Conservation (phyloP, 2,797 vertebrate genomes). For the Molossus alvarezi region DNA sequence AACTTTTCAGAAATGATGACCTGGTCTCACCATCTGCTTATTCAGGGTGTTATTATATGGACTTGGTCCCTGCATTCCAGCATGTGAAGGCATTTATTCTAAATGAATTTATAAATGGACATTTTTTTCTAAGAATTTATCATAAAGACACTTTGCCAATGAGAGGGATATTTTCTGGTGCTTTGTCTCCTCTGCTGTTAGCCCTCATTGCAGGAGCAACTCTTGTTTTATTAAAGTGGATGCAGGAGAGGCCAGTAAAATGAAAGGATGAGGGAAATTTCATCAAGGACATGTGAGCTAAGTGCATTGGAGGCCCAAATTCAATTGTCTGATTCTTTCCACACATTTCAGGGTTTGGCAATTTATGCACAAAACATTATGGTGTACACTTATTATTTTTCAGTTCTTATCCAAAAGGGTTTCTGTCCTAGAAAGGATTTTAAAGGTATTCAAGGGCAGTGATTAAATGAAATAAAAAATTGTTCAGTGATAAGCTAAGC, state of each 20-base stretch:
- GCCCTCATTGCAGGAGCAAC: background rate
- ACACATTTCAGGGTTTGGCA: slow-evolving; percentile 29
- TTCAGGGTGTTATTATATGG: background rate
- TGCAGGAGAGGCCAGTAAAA: background rate
- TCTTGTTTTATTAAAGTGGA: slow-evolving; percentile 46
- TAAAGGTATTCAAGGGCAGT: slow-evolving; percentile 1
- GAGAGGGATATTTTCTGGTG: slow-evolving; percentile 39
- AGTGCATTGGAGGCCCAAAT: background rate
- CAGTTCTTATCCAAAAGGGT: background rate
- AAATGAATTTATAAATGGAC: slow-evolving; percentile 10
- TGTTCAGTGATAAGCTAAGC: background rate
- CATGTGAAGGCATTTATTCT: slow-evolving; percentile 38
- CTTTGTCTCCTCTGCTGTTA: slow-evolving; percentile 7
- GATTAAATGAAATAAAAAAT: slow-evolving; percentile 54
- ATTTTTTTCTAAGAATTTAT: slow-evolving; percentile 39
- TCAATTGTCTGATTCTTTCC: slow-evolving; percentile 48
- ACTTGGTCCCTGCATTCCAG: background rate
- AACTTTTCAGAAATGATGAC: slow-evolving; percentile 17
- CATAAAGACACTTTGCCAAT: background rate
- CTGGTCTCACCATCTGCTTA: background rate
- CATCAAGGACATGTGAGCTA: background rate
- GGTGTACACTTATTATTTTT: slow-evolving; percentile 31
- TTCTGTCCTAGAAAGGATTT: slow-evolving; percentile 52
- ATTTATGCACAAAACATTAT: slow-evolving; percentile 25
- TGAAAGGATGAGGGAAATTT: background rate